A percentile compares a stretch with the other conserved stretches of the same genome.
These are phyloP conservation scores for Sycophila texana DNA, from an alignment of 2,888 invertebrate species.

Conservation along the genomic window DNA sequence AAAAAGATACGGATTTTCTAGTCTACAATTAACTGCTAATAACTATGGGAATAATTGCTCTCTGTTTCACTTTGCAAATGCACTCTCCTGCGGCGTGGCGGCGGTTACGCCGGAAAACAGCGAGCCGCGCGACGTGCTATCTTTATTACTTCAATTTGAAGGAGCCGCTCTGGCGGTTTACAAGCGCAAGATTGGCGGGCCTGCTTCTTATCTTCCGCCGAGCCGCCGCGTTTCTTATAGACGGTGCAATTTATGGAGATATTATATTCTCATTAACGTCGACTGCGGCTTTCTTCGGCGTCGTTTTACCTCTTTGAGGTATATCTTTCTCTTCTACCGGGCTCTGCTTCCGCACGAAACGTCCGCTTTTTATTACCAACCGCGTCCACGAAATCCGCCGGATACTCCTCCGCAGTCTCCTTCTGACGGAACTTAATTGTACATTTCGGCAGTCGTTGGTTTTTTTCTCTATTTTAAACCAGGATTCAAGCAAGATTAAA, in stretches of 20 bases:
- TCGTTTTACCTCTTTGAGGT: not conserved
- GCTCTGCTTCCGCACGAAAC: not conserved
- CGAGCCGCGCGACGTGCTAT: conserved; percentile 1
- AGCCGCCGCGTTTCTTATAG: conserved; percentile 29
- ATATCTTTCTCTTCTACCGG: not conserved
- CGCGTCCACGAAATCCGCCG: not conserved
- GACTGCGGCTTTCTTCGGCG: conserved; percentile 13
- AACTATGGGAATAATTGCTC: too few relatives aligned
- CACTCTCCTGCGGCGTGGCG: too few relatives aligned
- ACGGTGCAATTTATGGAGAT: conserved; percentile 53
- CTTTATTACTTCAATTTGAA: conserved; percentile 41
- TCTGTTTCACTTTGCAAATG: too few relatives aligned
- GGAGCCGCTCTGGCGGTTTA: not conserved
- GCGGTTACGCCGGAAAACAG: not conserved
- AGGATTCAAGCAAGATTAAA: too few relatives aligned
- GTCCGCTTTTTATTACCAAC: conserved; percentile 12
- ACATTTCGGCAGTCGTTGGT: not conserved
- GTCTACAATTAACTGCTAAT: too few relatives aligned
- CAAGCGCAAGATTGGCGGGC: not conserved
- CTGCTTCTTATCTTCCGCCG: conserved; percentile 39
- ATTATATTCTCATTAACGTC: conserved; percentile 57
- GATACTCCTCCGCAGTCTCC: not conserved
- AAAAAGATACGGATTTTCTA: too few relatives aligned
- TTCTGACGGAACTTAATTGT: conserved; percentile 16
- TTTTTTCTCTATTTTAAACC: not conserved